Conservation (phyloP, 2,888 invertebrate species). For the Tridacna crocea region DNA sequence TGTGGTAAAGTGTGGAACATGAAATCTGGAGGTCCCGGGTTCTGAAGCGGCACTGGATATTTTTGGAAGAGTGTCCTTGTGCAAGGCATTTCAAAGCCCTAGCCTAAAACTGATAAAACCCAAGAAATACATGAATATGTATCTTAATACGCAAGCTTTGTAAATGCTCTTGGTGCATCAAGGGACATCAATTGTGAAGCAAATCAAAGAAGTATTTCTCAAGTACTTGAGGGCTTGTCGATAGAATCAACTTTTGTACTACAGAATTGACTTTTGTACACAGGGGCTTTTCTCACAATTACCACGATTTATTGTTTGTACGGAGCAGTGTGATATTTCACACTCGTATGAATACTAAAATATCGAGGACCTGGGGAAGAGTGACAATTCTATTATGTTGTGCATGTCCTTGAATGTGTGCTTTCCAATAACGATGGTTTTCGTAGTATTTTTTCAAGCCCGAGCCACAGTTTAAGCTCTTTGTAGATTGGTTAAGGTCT, state of each 20-base stretch:
- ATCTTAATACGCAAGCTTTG: too few relatives aligned
- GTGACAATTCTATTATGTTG: constrained; percentile 17
- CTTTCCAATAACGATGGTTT: neutral
- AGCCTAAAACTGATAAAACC: too few relatives aligned
- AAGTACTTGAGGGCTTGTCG: constrained; percentile 7
- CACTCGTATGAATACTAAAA: constrained; percentile 20
- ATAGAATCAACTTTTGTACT: constrained; percentile 22
- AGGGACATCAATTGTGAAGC: too few relatives aligned
- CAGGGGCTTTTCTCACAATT: constrained; percentile 10
- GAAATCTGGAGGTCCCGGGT: too few relatives aligned
- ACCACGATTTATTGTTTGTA: constrained; percentile 14
- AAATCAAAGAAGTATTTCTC: neutral
- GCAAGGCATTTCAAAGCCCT: too few relatives aligned
- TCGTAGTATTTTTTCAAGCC: neutral
- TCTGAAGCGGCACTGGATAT: too few relatives aligned
- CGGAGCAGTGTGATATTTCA: constrained; percentile 16
- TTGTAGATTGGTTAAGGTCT: too few relatives aligned
- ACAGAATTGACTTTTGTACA: constrained; percentile 25
- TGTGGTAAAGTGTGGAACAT: too few relatives aligned
- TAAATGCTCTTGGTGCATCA: too few relatives aligned
- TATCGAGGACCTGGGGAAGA: constrained; percentile 8
- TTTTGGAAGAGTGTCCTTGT: too few relatives aligned
- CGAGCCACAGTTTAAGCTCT: too few relatives aligned
- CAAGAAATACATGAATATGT: too few relatives aligned
- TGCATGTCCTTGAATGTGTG: constrained; percentile 23